phyloP scores from a whole-genome alignment of 1,140 invertebrate genomes.

The Yoshiicerus persimilis region DNA sequence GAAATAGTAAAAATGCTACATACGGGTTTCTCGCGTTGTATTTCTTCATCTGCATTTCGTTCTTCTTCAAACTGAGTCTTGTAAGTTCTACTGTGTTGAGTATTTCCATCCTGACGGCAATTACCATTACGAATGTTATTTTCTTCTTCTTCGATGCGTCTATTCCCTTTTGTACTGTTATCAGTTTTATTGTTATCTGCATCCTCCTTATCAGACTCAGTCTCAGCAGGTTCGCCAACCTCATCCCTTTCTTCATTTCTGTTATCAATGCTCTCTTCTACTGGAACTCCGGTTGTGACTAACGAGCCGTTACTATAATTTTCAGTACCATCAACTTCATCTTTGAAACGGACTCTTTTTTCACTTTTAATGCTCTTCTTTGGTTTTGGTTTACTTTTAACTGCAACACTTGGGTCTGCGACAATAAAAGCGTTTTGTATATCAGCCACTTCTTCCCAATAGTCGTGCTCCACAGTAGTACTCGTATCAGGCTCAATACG shows the following conservation, averaged over 20 bases:
- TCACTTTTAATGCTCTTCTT: neutral
- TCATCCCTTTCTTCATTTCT: neutral
- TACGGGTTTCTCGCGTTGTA: too few relatives aligned
- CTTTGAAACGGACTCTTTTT: neutral
- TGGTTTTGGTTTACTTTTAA: neutral
- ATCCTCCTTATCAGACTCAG: neutral
- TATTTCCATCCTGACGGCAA: neutral
- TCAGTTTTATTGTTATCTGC: neutral
- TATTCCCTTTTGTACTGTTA: neutral
- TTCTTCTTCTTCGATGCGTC: neutral
- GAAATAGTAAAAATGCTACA: too few relatives aligned
- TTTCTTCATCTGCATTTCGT: too few relatives aligned
- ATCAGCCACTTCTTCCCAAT: conserved; percentile 34
- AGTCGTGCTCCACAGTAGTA: conserved; percentile 25
- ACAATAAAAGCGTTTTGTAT: conserved; percentile 19
- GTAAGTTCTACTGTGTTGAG: neutral
- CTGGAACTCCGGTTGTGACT: neutral
- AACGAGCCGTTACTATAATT: neutral
- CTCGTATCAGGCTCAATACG: conserved; percentile 11
- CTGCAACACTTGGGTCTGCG: neutral
- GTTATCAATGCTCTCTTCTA: neutral
- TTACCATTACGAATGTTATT: neutral
- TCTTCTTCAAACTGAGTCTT: too few relatives aligned
- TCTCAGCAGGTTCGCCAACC: neutral
- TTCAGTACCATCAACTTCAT: neutral